Base-by-base conservation (phyloP, 1,140 invertebrate genomes). In the Saccostrea glomerata region DNA sequence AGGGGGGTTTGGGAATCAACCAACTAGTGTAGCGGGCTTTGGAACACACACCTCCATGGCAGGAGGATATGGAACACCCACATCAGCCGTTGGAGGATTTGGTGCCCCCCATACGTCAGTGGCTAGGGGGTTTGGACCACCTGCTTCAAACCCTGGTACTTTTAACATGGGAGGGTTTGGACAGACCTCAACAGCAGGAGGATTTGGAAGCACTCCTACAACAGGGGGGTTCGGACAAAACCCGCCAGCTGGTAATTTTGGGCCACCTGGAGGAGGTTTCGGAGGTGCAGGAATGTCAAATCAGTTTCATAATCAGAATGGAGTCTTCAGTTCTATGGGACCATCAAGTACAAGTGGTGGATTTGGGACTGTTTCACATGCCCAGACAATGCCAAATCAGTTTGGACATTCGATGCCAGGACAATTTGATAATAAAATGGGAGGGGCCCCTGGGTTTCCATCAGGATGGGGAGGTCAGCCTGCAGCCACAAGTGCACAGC, bases 361-460 rank as follows among this genome's bases (percentile, higher is more conserved):
- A 63, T 84, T 66, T 88, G 87, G 87, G 60, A 40, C 83, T 23
- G 40, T 84, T 54, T 84, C 82, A 66, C 87, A 88, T 63, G 56
- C 63, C n/a, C 87, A 84, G 87, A 77, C 73, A 63, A 70, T 86
- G 54, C 83, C 85, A n/a, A 86, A 86, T 47, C 70, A 77, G 70
- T 86, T 86, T 86, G 85, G 85, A 70, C 36, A 47, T 86, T 63
- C 85, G 36, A 85, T 85, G 84, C 56, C 84, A 36, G 85, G 85
- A 86, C 85, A 86, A 12, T 86, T 86, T 54, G 85, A 86, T 86
- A 86, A 86, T 23, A 86, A 86, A 86, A 86, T 86, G 60, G 85
- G 36, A 60, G 85, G 85, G 13, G 23, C 47, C 60, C 56, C 47
- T 23, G 56, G 36, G 17, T 83, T 54, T 60, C 82, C 58, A 84